Evolutionary conservation across 2,888 invertebrate genomes (phyloP).

Genomic region (Drosophila anomelani): DNA sequence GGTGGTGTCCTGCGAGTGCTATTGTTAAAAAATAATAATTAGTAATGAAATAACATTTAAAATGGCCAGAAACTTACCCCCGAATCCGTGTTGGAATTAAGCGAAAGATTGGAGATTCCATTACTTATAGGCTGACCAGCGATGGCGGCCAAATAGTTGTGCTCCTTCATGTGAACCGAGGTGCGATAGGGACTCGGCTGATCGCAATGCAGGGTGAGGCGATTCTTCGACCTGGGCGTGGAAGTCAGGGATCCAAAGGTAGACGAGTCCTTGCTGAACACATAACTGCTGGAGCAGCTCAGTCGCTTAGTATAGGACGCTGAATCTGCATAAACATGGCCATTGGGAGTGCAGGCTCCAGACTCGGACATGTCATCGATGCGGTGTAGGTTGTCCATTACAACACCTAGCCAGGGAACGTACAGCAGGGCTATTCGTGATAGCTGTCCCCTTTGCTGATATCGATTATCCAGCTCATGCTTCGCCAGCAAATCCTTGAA

Average conservation of each 20-base stretch:
- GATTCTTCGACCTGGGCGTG: conserved; percentile 87
- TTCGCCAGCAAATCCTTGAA: conserved; percentile 95
- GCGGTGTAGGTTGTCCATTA: conserved; percentile 94
- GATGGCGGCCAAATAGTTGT: conserved; percentile 89
- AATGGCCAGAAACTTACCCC: conserved; percentile 72
- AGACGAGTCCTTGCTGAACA: conserved; percentile 85
- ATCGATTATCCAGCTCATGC: conserved; percentile 96
- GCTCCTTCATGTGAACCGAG: conserved; percentile 91
- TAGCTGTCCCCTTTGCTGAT: conserved; percentile 91
- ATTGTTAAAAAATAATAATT: neutral
- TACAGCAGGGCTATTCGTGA: conserved; percentile 95
- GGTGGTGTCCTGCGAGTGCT: conserved; percentile 81
- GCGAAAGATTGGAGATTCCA: conserved; percentile 90
- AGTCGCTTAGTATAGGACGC: conserved; percentile 85
- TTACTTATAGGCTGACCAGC: conserved; percentile 89
- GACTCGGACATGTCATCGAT: conserved; percentile 86
- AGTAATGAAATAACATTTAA: neutral
- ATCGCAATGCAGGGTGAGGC: conserved; percentile 91
- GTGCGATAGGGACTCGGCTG: conserved; percentile 88
- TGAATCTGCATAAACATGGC: conserved; percentile 84
- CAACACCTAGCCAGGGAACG: conserved; percentile 95
- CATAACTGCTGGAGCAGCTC: conserved; percentile 87
- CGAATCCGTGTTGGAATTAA: conserved; percentile 89
- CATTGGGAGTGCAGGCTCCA: conserved; percentile 74
- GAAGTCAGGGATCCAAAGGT: conserved; percentile 80